phyloP scores from a whole-genome alignment of 2,113 vertebrate species.

The Cyprinodon tularosa region DNA sequence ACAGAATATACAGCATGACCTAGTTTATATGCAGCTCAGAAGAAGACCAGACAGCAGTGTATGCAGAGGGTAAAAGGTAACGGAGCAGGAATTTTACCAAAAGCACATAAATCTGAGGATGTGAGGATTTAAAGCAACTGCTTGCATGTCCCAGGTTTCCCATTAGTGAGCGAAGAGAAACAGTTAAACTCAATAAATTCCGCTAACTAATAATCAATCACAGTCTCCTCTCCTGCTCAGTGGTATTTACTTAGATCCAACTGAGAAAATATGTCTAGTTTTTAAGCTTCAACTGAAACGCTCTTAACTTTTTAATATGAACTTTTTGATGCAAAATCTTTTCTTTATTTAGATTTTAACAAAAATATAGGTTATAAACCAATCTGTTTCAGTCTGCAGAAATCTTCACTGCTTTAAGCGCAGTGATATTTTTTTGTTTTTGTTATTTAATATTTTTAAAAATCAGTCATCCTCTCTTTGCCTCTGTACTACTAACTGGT shows the following conservation, averaged over 20 bases:
- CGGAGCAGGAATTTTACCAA: not conserved
- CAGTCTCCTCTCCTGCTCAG: not conserved
- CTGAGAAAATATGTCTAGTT: too few relatives aligned
- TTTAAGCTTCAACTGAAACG: too few relatives aligned
- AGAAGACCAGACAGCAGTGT: not conserved
- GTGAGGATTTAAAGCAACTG: not conserved
- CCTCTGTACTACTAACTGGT: too few relatives aligned
- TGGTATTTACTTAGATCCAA: too few relatives aligned
- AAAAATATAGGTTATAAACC: too few relatives aligned
- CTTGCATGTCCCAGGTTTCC: not conserved
- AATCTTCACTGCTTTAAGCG: not conserved
- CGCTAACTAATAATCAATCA: conserved; percentile 43
- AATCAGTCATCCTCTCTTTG: too few relatives aligned
- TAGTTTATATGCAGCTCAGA: conserved; percentile 53
- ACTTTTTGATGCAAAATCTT: too few relatives aligned
- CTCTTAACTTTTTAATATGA: too few relatives aligned
- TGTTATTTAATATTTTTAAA: not conserved
- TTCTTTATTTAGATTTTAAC: too few relatives aligned
- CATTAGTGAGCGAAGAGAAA: conserved; percentile 28
- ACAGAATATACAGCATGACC: conserved; percentile 42
- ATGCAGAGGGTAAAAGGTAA: conserved; percentile 6
- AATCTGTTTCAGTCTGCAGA: not conserved
- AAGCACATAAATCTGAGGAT: not conserved
- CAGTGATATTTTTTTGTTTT: not conserved
- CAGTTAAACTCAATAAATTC: conserved; percentile 25